Base-by-base conservation (phyloP, 2,797 vertebrate species). In the Sandelia bainsii region DNA sequence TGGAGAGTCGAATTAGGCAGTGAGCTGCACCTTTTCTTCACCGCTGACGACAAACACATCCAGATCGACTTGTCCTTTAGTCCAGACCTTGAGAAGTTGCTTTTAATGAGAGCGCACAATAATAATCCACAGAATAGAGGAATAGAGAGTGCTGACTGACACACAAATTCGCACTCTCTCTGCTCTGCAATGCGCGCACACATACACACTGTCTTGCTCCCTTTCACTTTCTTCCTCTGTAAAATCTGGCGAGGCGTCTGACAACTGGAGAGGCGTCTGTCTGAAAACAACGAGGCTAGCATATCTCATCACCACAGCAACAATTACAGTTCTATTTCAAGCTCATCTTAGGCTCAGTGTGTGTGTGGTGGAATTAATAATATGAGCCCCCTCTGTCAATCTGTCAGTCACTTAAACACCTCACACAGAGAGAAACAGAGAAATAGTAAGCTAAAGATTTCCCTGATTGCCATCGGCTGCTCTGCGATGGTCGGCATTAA, bases 231-330 rank as follows among this genome's bases (percentile, higher is more conserved):
- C 22, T 67, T 75, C 77, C 82, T 70, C 69, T 87, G 80, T 68
- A 77, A 79, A 77, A 85, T 82, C 61, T 83, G 83, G 58, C 39
- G 20, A 63, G 69, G 76, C 44, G 32, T 58, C 68, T 80, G 74
- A 48, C 46, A 22, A 48, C 46, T 48, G 46, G 46, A 48, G 46
- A 48, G 46, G 46, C 19, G 46, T 48, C 75, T 69, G 67, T 80
- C 80, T 79, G 83, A 75, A 83, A 87, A 85, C 80, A 82, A 66
- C 53, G 37, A 84, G 80, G 72, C 64, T 69, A 78, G 70, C 80
- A 80, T 70, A 81, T 84, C 83, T 84, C 80, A 86, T 88, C 89
- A 66, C 87, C 79, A 68, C 86, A 81, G 83, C 88, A 91, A 91
- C 89, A 90, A 87, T 87, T 87, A 73, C 22, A 10, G 8, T 70